Conservation (phyloP, 2,797 vertebrate species). For the Girardinus metallicus region DNA sequence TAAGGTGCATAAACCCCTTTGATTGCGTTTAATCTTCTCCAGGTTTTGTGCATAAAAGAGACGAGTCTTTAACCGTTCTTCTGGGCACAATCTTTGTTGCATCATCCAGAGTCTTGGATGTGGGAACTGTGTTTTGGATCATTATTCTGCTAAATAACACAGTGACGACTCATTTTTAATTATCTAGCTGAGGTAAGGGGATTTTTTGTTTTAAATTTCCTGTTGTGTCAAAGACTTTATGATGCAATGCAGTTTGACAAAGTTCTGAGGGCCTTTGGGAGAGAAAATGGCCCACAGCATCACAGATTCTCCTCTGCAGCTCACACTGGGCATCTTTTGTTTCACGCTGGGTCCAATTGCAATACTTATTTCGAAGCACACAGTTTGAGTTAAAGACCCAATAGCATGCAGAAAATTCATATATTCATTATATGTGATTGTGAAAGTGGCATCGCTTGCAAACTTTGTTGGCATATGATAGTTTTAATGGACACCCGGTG, state of each 20-base stretch:
- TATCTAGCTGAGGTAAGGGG: not conserved
- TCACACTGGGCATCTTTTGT: not conserved
- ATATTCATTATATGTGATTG: not conserved
- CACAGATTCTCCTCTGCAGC: not conserved
- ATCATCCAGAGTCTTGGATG: too few relatives aligned
- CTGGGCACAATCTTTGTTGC: not conserved
- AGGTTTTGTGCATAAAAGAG: not conserved
- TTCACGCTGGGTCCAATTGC: not conserved
- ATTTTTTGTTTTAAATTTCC: not conserved
- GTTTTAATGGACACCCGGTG: not conserved
- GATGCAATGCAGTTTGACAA: not conserved
- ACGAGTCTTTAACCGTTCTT: not conserved
- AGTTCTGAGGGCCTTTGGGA: not conserved
- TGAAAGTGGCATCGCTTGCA: not conserved
- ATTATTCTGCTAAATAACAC: not conserved
- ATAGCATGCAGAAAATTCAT: not conserved
- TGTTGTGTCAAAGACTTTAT: not conserved
- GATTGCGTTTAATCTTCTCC: not conserved
- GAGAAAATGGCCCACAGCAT: constrained; percentile 1
- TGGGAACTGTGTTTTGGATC: not conserved
- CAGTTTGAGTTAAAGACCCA: not conserved
- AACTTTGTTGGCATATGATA: not conserved
- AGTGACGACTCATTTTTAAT: not conserved
- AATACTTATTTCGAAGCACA: not conserved
- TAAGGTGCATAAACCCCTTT: not conserved